Percentiles rank a stretch among this genome's conserved stretches.
These are phyloP conservation scores for Sciurus vulgaris DNA, from an alignment of 2,797 vertebrate genomes.

Conservation along the genomic window DNA sequence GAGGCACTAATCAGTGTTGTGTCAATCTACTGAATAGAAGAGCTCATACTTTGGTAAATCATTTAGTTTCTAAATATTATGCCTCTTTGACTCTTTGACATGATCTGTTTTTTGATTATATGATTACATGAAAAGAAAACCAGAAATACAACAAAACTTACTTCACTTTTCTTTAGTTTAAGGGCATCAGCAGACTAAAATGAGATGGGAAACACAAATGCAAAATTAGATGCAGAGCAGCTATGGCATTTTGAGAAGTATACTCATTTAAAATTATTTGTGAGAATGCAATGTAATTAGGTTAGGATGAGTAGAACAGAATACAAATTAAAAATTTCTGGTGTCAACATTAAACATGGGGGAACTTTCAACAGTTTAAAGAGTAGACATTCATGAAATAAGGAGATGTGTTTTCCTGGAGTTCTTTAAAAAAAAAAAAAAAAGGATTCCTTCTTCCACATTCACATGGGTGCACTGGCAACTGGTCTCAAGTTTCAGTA, in stretches of 20 bases:
- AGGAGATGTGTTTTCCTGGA: neutral
- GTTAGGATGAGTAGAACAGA: neutral
- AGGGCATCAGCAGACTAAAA: constrained; percentile 52
- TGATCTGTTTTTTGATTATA: neutral
- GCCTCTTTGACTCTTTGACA: neutral
- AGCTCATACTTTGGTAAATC: neutral
- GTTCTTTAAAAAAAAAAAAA: neutral
- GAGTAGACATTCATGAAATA: neutral
- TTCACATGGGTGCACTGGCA: neutral
- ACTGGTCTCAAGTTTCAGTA: neutral
- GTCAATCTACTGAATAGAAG: neutral
- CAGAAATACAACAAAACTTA: constrained; percentile 62
- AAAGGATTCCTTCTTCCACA: neutral
- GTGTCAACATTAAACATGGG: neutral
- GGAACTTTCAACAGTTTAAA: neutral
- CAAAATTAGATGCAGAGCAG: neutral
- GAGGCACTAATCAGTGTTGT: neutral
- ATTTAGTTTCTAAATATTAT: neutral
- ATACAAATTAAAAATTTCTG: neutral
- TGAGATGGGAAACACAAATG: neutral
- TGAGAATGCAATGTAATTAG: neutral
- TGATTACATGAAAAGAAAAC: constrained; percentile 2
- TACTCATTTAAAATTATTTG: neutral
- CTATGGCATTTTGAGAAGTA: neutral
- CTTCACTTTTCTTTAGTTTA: neutral